Conservation (phyloP, 2,888 invertebrate genomes). For the Yponomeuta plumbellus region DNA sequence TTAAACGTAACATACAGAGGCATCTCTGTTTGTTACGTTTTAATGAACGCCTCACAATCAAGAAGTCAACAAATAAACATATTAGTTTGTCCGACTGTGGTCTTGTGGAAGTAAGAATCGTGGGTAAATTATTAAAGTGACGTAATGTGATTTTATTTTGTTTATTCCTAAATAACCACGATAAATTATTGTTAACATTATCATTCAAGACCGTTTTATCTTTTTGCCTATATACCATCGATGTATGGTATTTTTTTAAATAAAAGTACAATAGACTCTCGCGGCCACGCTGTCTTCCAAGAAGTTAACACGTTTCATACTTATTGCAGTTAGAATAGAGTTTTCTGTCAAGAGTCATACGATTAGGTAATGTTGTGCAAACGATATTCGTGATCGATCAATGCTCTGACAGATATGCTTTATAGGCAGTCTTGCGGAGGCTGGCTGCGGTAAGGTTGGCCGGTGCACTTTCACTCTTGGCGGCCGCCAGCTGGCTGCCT, state of each 20-base stretch:
- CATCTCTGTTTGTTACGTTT: neutral
- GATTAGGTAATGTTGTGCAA: neutral
- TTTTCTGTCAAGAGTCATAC: neutral
- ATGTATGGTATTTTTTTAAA: no score
- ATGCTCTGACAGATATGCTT: conserved; percentile 5
- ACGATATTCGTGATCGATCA: neutral
- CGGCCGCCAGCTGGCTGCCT: conserved; percentile 65
- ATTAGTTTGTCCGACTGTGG: neutral
- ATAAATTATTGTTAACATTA: neutral
- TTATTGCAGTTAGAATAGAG: neutral
- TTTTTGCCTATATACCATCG: no score
- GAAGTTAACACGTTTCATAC: neutral
- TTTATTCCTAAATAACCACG: neutral
- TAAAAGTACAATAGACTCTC: neutral
- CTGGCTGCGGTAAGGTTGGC: conserved; percentile 20
- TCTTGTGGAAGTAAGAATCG: neutral
- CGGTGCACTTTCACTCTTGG: conserved; percentile 70
- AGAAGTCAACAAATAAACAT: neutral
- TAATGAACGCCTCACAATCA: neutral
- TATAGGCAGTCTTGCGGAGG: neutral
- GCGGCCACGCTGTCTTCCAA: neutral
- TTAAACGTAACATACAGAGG: no score
- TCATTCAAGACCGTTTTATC: no score
- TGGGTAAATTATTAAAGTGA: conserved; percentile 2
- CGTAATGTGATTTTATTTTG: neutral